These are phyloP conservation scores for Zaprionus vittiger DNA, from an alignment of 1,140 invertebrate species.

Conservation along the genomic window DNA sequence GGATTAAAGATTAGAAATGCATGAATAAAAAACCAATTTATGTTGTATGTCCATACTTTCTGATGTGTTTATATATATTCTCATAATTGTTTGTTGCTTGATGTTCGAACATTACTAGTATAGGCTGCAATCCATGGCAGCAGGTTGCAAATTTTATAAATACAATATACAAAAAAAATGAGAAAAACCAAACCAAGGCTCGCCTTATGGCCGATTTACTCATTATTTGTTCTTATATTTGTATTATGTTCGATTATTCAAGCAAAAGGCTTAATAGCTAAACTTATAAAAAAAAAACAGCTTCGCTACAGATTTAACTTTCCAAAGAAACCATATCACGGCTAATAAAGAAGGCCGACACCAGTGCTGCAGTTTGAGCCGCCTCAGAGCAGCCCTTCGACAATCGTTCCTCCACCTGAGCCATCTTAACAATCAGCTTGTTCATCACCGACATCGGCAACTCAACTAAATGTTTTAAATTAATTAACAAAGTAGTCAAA, in stretches of 20 bases:
- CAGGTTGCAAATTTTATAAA: not conserved
- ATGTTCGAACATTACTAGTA: too few relatives aligned
- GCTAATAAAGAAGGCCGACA: constrained; percentile 91
- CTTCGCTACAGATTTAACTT: constrained; percentile 35
- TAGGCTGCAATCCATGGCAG: not conserved
- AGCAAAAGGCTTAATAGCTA: not conserved
- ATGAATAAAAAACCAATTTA: constrained; percentile 11
- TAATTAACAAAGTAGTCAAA: not conserved
- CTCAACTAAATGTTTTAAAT: constrained; percentile 87
- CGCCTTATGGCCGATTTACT: too few relatives aligned
- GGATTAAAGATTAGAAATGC: constrained; percentile 30
- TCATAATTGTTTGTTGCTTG: constrained; percentile 14
- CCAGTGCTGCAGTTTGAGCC: constrained; percentile 92
- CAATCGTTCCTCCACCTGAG: constrained; percentile 92
- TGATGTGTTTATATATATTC: constrained; percentile 34
- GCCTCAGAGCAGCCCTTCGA: constrained; percentile 92
- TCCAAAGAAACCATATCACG: constrained; percentile 86
- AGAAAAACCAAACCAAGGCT: too few relatives aligned
- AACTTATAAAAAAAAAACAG: not conserved
- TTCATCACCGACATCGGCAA: constrained; percentile 91
- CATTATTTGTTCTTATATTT: not conserved
- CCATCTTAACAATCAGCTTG: constrained; percentile 91
- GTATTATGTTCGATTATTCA: not conserved
- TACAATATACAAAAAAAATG: too few relatives aligned
- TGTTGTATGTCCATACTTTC: constrained; percentile 25